phyloP scores from a whole-genome alignment of 2,888 invertebrate genomes.

The Lasius platythorax region DNA sequence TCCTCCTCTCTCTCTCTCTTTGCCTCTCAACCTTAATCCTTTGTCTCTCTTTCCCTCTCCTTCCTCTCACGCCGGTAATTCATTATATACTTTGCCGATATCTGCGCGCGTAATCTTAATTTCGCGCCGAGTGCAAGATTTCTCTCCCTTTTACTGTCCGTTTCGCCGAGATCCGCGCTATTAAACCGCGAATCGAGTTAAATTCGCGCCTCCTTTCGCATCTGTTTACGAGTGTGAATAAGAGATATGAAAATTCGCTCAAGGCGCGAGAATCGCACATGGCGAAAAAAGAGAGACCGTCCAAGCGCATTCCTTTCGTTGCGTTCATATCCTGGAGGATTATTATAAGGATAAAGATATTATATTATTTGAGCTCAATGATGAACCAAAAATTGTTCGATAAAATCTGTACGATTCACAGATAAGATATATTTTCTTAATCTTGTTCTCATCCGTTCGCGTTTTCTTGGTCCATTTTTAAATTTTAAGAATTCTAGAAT shows the following conservation, averaged over 20 bases:
- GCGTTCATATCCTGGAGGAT: not conserved
- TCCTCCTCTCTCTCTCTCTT: not conserved
- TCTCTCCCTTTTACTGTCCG: slow-evolving; percentile 52
- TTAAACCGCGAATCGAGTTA: slow-evolving; percentile 67
- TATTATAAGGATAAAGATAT: not conserved
- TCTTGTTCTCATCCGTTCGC: not conserved
- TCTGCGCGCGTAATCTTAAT: slow-evolving; percentile 50
- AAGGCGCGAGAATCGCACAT: too few relatives aligned
- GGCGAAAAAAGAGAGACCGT: not conserved
- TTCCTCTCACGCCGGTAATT: slow-evolving; percentile 41
- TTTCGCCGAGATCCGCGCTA: slow-evolving; percentile 62
- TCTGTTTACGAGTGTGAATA: slow-evolving; percentile 26
- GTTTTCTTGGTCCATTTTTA: not conserved
- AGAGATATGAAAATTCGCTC: not conserved
- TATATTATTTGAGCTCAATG: not conserved
- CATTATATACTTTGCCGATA: slow-evolving; percentile 53
- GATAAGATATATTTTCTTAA: not conserved
- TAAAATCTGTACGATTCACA: not conserved
- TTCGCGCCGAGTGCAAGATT: slow-evolving; percentile 56
- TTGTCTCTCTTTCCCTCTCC: slow-evolving; percentile 27
- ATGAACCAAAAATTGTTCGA: not conserved
- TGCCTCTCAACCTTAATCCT: not conserved
- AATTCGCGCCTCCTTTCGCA: slow-evolving; percentile 61
- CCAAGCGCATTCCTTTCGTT: not conserved
- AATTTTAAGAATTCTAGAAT: not conserved